A percentile compares a stretch with the other conserved stretches of the same genome.
Evolutionary conservation across 2,113 vertebrate species (phyloP).

Genomic region (Xyliphius kryptos): DNA sequence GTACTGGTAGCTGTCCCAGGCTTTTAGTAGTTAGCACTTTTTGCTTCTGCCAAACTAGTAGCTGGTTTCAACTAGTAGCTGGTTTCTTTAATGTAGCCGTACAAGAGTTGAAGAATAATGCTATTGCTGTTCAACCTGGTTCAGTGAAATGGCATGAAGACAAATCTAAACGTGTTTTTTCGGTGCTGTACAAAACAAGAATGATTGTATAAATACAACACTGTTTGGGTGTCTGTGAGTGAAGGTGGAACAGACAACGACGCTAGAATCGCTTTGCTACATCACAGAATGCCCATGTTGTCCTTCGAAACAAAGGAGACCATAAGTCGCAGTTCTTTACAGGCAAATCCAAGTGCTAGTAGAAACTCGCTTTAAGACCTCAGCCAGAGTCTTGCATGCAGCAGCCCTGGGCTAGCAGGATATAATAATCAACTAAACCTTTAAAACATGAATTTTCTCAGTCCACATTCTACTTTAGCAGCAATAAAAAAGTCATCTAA

Average conservation of each 20-base stretch:
- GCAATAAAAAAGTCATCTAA: conserved; percentile 52
- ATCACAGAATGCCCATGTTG: conserved; percentile 50
- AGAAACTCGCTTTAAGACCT: conserved; percentile 26
- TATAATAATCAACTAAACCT: conserved; percentile 38
- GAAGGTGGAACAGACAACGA: conserved; percentile 30
- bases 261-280: conserved; percentile 55
- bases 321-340: no score
- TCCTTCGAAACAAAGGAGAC: conserved; percentile 20
- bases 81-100: no score
- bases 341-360: not conserved
- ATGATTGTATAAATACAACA: no score
- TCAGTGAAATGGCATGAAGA: no score
- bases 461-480: conserved; percentile 55
- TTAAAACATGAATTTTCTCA: conserved; percentile 22
- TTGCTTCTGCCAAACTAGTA: not conserved
- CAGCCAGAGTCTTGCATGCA: conserved; percentile 39
- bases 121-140: no score
- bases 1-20: conserved; percentile 41
- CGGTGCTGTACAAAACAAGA: no score
- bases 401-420: conserved; percentile 46
- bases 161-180: no score
- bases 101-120: no score
- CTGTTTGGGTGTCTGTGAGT: conserved; percentile 1
- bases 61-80: no score
- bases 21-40: conserved; percentile 2